Conservation (phyloP, 2,888 invertebrate genomes). For the Isotomurus palustris region DNA sequence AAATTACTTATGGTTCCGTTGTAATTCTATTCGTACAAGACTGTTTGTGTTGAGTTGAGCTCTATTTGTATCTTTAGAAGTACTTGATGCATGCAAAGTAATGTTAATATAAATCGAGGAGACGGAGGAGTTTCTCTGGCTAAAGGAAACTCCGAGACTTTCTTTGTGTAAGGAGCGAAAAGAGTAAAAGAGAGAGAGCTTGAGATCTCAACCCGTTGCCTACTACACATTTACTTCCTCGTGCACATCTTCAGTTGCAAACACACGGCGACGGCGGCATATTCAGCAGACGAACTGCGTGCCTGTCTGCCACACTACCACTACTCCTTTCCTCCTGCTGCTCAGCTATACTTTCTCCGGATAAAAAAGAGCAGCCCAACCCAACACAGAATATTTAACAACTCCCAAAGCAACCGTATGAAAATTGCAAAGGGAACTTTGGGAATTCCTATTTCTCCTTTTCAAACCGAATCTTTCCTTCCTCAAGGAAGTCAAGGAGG, state of each 20-base stretch:
- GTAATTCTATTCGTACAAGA: too few relatives aligned
- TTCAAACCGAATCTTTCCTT: constrained; percentile 5
- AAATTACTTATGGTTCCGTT: too few relatives aligned
- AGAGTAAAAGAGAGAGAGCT: not conserved
- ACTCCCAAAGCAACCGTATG: constrained; percentile 14
- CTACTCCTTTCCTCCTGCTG: too few relatives aligned
- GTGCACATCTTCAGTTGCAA: too few relatives aligned
- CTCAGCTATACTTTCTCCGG: not conserved
- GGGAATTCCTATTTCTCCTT: constrained; percentile 8
- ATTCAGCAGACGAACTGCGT: too few relatives aligned
- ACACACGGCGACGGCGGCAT: too few relatives aligned
- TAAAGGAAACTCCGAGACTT: not conserved
- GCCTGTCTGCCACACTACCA: too few relatives aligned
- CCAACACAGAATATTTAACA: constrained; percentile 17
- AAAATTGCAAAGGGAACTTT: constrained; percentile 15
- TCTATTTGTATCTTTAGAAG: too few relatives aligned
- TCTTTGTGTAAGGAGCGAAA: not conserved
- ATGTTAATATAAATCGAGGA: not conserved
- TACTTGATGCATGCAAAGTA: not conserved
- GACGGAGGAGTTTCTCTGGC: not conserved
- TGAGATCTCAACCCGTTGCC: too few relatives aligned
- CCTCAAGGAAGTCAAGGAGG: constrained; percentile 1
- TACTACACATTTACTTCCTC: too few relatives aligned
- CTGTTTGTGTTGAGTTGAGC: too few relatives aligned
- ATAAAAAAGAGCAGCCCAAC: constrained; percentile 1